phyloP scores from a whole-genome alignment of 2,888 invertebrate genomes.

The Ennomos erosarius region DNA sequence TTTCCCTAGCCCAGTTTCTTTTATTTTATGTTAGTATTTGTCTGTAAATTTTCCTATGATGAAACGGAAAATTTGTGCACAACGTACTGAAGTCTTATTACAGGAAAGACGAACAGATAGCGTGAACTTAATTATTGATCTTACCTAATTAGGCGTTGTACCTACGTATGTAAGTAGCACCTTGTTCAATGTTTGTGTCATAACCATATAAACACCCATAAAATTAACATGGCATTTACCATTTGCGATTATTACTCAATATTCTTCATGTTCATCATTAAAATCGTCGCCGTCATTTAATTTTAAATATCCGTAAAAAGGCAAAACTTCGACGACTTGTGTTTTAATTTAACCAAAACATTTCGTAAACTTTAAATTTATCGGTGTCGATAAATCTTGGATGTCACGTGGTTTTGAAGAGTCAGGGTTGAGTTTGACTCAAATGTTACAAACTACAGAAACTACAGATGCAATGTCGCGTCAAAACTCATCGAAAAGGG shows the following conservation, averaged over 20 bases:
- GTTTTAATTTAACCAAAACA: not conserved
- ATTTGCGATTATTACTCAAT: slow-evolving; percentile 6
- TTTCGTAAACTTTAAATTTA: slow-evolving; percentile 8
- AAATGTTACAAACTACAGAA: not conserved
- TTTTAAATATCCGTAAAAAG: slow-evolving; percentile 2
- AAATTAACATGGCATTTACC: slow-evolving; percentile 6
- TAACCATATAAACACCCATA: slow-evolving; percentile 2
- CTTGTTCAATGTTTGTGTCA: not conserved
- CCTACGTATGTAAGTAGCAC: too few species aligned
- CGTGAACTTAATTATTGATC: too few species aligned
- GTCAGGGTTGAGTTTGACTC: slow-evolving; percentile 1
- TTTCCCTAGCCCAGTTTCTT: too few species aligned
- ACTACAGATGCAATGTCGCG: too few species aligned
- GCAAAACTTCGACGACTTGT: slow-evolving; percentile 1
- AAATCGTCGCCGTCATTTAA: not conserved
- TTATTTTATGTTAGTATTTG: too few species aligned
- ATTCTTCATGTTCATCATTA: not conserved
- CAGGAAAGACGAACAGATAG: too few species aligned
- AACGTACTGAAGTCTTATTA: too few species aligned
- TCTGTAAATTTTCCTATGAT: too few species aligned
- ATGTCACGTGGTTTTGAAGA: not conserved
- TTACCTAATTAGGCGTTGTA: too few species aligned
- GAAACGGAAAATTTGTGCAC: too few species aligned
- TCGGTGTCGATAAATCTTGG: slow-evolving; percentile 9
- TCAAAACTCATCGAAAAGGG: too few species aligned